A percentile compares a stretch with the other conserved stretches of the same genome.
Evolutionary conservation across 2,113 vertebrate genomes (phyloP).

Genomic region (Astur gentilis): DNA sequence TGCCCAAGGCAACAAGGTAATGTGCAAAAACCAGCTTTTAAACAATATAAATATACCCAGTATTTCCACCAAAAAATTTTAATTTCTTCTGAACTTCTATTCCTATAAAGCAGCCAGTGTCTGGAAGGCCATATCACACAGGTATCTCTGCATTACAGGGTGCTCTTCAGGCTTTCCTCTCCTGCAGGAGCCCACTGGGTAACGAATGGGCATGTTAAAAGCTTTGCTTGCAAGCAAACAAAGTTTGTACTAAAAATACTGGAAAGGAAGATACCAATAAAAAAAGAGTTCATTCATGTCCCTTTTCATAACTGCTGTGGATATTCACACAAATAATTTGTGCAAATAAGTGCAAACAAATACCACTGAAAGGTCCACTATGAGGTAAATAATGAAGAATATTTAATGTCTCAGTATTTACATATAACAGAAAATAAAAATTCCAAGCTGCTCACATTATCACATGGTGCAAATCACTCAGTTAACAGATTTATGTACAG

Average conservation of each 20-base stretch:
- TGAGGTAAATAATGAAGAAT: neutral
- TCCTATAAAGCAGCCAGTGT: neutral
- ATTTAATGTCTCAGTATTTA: neutral
- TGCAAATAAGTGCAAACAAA: neutral
- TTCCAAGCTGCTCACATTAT: neutral
- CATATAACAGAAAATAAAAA: neutral
- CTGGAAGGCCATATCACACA: fast-evolving
- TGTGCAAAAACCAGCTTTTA: neutral
- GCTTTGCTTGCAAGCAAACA: neutral
- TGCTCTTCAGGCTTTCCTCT: neutral
- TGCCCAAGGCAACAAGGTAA: fast-evolving
- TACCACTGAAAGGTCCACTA: neutral
- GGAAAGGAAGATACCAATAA: neutral
- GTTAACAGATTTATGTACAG: neutral
- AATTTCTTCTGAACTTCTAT: neutral
- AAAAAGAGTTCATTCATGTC: neutral
- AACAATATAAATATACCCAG: neutral
- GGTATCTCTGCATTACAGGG: neutral
- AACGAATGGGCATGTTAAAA: fast-evolving
- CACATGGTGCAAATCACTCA: neutral
- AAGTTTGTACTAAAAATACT: neutral
- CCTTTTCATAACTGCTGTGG: neutral
- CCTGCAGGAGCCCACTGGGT: neutral
- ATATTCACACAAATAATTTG: neutral
- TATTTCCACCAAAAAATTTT: neutral